phyloP scores from a whole-genome alignment of 2,888 invertebrate genomes.

The Horisme vitalbata region DNA sequence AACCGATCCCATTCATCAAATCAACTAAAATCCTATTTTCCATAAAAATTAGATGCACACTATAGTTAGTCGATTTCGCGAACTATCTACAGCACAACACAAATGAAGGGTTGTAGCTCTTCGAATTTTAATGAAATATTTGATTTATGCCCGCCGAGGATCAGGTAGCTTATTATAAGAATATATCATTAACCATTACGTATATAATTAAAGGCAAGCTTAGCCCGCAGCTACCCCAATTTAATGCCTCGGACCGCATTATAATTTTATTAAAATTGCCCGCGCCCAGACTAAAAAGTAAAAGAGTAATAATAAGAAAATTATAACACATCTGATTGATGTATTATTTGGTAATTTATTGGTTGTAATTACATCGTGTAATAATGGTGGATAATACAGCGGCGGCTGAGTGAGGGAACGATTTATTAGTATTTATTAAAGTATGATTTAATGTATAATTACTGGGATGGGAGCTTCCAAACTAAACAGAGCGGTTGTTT shows the following conservation, averaged over 20 bases:
- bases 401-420: slow-evolving; percentile 60
- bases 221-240: slow-evolving; percentile 79
- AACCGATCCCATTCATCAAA: slow-evolving; percentile 55
- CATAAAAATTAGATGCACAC: slow-evolving; percentile 55
- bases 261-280: slow-evolving; percentile 82
- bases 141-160: slow-evolving; percentile 78
- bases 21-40: slow-evolving; percentile 62
- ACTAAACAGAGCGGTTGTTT: slow-evolving; percentile 79
- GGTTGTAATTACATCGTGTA: slow-evolving; percentile 81
- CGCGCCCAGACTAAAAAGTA: slow-evolving; percentile 65
- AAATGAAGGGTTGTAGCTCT: slow-evolving; percentile 76
- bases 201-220: slow-evolving; percentile 78
- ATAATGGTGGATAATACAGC: slow-evolving; percentile 77
- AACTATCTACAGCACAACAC: slow-evolving; percentile 42
- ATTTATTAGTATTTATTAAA: slow-evolving; percentile 83
- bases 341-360: slow-evolving; percentile 83
- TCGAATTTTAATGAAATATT: slow-evolving; percentile 81
- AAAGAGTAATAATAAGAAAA: slow-evolving; percentile 70
- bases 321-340: slow-evolving; percentile 83
- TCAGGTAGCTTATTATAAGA: slow-evolving; percentile 82
- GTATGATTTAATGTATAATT: slow-evolving; percentile 83
- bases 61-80: slow-evolving; percentile 60
- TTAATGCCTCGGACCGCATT: slow-evolving; percentile 69
- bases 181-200: slow-evolving; percentile 82
- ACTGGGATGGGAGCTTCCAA: slow-evolving; percentile 77